Percentiles rank a stretch among this genome's conserved stretches.
Conservation (phyloP, 37 sponge, comb jelly and placozoan species). For the Petrosia ficiformis region DNA sequence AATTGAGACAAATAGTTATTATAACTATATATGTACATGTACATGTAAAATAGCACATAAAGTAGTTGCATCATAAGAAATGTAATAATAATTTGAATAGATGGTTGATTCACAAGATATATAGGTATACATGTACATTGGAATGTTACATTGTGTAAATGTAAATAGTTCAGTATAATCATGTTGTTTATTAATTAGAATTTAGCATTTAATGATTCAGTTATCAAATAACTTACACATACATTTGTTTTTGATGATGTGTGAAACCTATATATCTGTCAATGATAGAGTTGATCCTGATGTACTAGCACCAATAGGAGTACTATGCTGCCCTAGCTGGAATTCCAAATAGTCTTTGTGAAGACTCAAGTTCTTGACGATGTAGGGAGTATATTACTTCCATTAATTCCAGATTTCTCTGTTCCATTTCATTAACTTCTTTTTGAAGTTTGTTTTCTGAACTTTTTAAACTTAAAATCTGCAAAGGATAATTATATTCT, state of each 20-base stretch:
- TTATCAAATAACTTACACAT: too few relatives aligned
- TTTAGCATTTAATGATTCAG: too few relatives aligned
- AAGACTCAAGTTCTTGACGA: slow-evolving; percentile 9
- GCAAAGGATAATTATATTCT: background rate
- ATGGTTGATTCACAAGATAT: background rate
- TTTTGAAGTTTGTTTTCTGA: slow-evolving; percentile 4
- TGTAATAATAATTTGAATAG: background rate
- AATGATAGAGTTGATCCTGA: background rate
- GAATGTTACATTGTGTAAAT: too few relatives aligned
- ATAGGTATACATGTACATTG: too few relatives aligned
- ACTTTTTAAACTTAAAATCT: slow-evolving; percentile 29
- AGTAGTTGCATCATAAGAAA: background rate
- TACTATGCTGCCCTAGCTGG: background rate
- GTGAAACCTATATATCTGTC: too few relatives aligned
- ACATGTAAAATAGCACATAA: too few relatives aligned
- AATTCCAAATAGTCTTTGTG: background rate
- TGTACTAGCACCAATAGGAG: background rate
- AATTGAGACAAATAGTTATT: too few relatives aligned
- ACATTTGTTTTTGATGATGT: too few relatives aligned
- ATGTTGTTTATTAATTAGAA: too few relatives aligned
- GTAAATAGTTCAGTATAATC: too few relatives aligned
- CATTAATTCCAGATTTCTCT: slow-evolving; percentile 42
- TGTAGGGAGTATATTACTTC: slow-evolving; percentile 1
- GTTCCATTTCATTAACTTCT: slow-evolving; percentile 45
- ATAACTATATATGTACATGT: too few relatives aligned